Base-by-base conservation (phyloP, 2,797 vertebrate species). In the Megalops cyprinoides region DNA sequence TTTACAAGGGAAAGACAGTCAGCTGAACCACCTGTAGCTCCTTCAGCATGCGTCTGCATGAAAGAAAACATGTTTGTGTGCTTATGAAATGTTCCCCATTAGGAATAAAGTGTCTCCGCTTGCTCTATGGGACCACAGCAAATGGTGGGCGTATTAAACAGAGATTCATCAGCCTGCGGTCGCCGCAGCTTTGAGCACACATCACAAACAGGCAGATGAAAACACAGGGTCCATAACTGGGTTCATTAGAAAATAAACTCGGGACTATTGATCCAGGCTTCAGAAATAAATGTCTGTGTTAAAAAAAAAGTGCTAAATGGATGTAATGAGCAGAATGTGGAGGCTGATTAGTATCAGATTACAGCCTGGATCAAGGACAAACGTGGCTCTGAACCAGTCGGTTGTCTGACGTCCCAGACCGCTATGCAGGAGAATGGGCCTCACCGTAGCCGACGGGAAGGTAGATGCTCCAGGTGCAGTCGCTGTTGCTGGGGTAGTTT, bases 401-500 rank as follows among this genome's bases (percentile, higher is more conserved):
- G 23, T 37, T 67, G 8, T 3, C n/a, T 71, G 67, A 71, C 37
- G 3, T 23, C 39, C 34, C 14, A 10, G 46, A 37, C 4, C 3
- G 39, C 37, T 3, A 10, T 34, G 31, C 25, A 71, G 48, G 34
- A 25, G 46, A 20, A 9, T 23, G 25, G 42, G 34, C 53, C 97
- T 96, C 85, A 99, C 98, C 98, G 37, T 97, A 98, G 81, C 98
- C 97, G 85, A 99, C 97, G 0, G 97, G 96, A 88, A 99, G 94
- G 79, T 95, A 92, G 83, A 99, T 96, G 92, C 95, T 97, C 98
- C 98, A 99, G 0, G 96, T 97, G 91, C 98, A 99, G 92, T 99
- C 98, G 85, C 96, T 92, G 93, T 99, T 99, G 93, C 98, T 99
- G 78, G 98, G 98, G 81, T 99, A 99, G 92, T 99, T 99, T 81